Conservation (phyloP, 2,113 vertebrate species). For the Labrus mixtus region DNA sequence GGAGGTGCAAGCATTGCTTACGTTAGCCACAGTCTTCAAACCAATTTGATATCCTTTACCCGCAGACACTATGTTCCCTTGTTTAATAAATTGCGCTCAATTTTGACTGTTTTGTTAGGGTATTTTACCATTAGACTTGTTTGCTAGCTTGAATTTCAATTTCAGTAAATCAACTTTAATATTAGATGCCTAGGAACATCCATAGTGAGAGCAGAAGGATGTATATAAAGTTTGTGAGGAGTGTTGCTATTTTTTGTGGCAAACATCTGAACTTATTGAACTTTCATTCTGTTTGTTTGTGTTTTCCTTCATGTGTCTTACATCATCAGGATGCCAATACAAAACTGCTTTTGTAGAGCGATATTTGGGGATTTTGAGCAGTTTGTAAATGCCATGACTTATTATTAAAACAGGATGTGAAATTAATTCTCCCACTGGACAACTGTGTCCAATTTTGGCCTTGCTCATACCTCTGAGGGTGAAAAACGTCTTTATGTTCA, state of each 20-base stretch:
- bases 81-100: too few species aligned
- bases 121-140: too few species aligned
- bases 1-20: too few species aligned
- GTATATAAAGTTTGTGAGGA: not conserved
- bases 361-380: constrained; percentile 13
- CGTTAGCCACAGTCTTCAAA: too few species aligned
- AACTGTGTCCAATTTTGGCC: constrained; percentile 49
- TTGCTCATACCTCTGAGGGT: constrained; percentile 32
- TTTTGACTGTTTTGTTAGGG: too few species aligned
- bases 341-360: not conserved
- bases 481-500: constrained; percentile 64
- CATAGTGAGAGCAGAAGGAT: not conserved
- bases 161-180: too few species aligned
- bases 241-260: not conserved
- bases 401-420: constrained; percentile 46
- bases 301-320: constrained; percentile 4
- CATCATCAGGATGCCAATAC: constrained; percentile 1
- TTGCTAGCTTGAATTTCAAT: too few species aligned
- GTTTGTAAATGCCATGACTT: constrained; percentile 23
- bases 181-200: too few species aligned
- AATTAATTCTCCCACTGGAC: constrained; percentile 45
- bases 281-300: constrained; percentile 8
- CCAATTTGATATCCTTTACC: too few species aligned
- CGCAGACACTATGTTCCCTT: too few species aligned
- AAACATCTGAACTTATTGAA: not conserved